phyloP scores from a whole-genome alignment of 2,888 invertebrate species.

The Drosophila meridionalis region DNA sequence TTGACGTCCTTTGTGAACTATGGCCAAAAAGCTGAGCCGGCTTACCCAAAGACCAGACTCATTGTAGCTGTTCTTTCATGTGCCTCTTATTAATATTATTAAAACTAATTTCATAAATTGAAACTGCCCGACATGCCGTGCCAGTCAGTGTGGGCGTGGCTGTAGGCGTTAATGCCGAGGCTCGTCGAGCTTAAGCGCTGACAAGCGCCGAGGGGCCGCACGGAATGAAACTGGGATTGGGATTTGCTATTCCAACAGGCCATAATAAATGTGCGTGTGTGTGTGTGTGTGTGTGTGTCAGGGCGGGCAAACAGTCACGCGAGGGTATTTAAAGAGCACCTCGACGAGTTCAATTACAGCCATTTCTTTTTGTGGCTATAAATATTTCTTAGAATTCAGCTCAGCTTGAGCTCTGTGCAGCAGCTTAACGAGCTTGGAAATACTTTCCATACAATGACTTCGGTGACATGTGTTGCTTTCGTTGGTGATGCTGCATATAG shows the following conservation, averaged over 20 bases:
- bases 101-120: constrained; percentile 78
- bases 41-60: constrained; percentile 52
- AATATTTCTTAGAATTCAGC: neutral
- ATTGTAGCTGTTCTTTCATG: constrained; percentile 57
- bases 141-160: neutral
- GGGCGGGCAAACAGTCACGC: neutral
- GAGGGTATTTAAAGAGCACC: neutral
- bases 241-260: constrained; percentile 17
- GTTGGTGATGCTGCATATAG: neutral
- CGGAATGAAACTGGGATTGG: constrained; percentile 8
- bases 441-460: neutral
- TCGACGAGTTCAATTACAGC: neutral
- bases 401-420: neutral
- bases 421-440: neutral
- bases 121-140: constrained; percentile 35
- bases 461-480: neutral
- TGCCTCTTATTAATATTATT: constrained; percentile 74
- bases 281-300: neutral
- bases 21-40: constrained; percentile 72
- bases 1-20: constrained; percentile 74
- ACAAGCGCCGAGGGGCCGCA: neutral
- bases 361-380: too few relatives aligned
- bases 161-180: constrained; percentile 32
- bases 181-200: constrained; percentile 12
- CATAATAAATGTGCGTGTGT: neutral